Conservation (phyloP, 2,888 invertebrate genomes). For the Trachelus iudaicus region DNA sequence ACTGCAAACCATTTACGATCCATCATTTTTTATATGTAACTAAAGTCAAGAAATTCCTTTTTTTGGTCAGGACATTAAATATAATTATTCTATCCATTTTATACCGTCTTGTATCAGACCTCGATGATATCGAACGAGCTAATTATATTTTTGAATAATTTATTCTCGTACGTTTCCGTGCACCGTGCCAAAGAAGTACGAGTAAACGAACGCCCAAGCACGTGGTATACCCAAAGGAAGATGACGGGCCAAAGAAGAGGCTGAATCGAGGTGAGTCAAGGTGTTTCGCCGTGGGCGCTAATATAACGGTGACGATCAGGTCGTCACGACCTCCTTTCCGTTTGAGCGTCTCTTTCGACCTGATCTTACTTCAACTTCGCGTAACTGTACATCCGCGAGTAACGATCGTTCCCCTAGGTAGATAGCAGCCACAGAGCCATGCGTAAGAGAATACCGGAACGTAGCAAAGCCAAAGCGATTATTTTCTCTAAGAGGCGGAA, state of each 20-base stretch:
- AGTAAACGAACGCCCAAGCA: background rate
- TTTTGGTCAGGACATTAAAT: background rate
- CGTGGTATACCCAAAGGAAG: background rate
- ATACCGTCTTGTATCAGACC: background rate
- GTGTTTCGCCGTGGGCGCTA: conserved; percentile 52
- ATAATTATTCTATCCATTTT: background rate
- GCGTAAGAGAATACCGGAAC: background rate
- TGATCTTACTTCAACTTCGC: conserved; percentile 28
- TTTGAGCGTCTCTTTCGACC: conserved; percentile 29
- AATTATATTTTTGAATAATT: background rate
- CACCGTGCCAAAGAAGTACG: background rate
- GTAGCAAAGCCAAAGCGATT: background rate
- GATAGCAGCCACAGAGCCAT: background rate
- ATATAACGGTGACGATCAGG: conserved; percentile 61
- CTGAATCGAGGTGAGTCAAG: conserved; percentile 45
- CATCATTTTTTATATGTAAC: too few species aligned
- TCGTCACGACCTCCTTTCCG: conserved; percentile 59
- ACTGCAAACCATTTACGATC: background rate
- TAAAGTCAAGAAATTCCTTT: too few species aligned
- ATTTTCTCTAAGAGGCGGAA: background rate
- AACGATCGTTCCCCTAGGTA: conserved; percentile 13
- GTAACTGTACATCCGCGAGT: conserved; percentile 38
- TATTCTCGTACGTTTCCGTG: background rate
- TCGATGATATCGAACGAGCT: background rate
- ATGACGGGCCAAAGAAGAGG: background rate